These are phyloP conservation scores for Fundulus diaphanus DNA, from an alignment of 2,797 vertebrate species.

Conservation along the genomic window DNA sequence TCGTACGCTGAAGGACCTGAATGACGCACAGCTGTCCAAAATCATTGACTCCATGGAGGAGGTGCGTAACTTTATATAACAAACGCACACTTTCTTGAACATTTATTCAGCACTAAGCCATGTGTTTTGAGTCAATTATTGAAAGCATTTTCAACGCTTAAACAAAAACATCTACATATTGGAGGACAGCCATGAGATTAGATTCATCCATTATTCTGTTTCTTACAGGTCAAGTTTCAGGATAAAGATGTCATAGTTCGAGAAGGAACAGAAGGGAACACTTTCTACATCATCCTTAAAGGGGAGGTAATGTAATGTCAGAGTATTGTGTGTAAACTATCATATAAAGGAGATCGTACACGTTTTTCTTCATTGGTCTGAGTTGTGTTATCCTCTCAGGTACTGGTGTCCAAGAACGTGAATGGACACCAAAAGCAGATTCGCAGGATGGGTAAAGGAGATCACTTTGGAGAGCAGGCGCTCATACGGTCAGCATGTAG, in stretches of 20 bases:
- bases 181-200: background rate
- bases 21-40: constrained; percentile 81
- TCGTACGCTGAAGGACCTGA: constrained; percentile 81
- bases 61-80: constrained; percentile 58
- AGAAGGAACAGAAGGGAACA: constrained; percentile 83
- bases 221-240: constrained; percentile 83
- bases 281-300: constrained; percentile 86
- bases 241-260: constrained; percentile 82
- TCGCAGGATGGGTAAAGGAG: constrained; percentile 82
- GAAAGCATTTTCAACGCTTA: background rate
- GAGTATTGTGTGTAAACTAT: background rate
- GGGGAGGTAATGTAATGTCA: constrained; percentile 77
- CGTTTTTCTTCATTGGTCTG: background rate
- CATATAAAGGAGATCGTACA: background rate
- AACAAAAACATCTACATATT: background rate
- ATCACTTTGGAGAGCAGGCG: constrained; percentile 87
- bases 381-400: constrained; percentile 60
- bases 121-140: background rate
- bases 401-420: constrained; percentile 80
- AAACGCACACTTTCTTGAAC: background rate
- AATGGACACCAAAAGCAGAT: constrained; percentile 80
- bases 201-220: background rate
- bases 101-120: background rate
- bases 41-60: constrained; percentile 89
- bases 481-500: constrained; percentile 83